Evolutionary conservation across 2,113 vertebrate species (phyloP).

Genomic region (Brienomyrus brachyistius): DNA sequence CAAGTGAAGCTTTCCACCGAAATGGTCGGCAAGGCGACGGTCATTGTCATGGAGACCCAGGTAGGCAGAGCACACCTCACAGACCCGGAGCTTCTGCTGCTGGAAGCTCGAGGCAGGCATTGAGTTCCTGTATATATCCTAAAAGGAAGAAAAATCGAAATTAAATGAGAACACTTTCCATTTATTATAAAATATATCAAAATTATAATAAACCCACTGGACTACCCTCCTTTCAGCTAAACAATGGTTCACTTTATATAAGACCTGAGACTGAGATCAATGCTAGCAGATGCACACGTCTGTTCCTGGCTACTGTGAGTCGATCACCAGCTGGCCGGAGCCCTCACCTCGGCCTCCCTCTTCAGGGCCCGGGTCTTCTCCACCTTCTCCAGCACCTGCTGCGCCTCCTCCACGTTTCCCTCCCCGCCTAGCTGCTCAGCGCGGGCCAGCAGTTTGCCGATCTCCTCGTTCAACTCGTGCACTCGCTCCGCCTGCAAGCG

Average conservation of each 20-base stretch:
- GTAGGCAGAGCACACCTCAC: slow-evolving; percentile 96
- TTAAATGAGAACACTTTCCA: background rate
- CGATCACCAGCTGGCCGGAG: background rate
- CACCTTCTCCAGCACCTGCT: slow-evolving; percentile 94
- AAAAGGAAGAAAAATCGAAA: slow-evolving; percentile 25
- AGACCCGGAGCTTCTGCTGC: slow-evolving; percentile 94
- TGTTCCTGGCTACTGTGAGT: background rate
- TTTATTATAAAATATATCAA: background rate
- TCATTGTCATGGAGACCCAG: slow-evolving; percentile 97
- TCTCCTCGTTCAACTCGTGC: slow-evolving; percentile 97
- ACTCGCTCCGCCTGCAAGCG: slow-evolving; percentile 82
- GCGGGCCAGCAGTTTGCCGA: slow-evolving; percentile 90
- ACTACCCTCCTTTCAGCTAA: background rate
- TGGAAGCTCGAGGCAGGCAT: slow-evolving; percentile 99
- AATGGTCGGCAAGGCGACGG: slow-evolving; percentile 91
- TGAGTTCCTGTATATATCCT: slow-evolving; percentile 97
- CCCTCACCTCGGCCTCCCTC: slow-evolving; percentile 89
- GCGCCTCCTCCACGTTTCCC: slow-evolving; percentile 95
- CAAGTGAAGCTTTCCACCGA: slow-evolving; percentile 93
- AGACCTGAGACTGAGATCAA: background rate
- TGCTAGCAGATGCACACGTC: background rate
- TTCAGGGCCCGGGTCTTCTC: slow-evolving; percentile 89
- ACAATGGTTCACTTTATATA: background rate
- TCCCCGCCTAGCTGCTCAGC: slow-evolving; percentile 93
- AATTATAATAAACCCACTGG: background rate